Evolutionary conservation across 1,140 invertebrate species (phyloP).

Genomic region (Rhyacophila brunnea): DNA sequence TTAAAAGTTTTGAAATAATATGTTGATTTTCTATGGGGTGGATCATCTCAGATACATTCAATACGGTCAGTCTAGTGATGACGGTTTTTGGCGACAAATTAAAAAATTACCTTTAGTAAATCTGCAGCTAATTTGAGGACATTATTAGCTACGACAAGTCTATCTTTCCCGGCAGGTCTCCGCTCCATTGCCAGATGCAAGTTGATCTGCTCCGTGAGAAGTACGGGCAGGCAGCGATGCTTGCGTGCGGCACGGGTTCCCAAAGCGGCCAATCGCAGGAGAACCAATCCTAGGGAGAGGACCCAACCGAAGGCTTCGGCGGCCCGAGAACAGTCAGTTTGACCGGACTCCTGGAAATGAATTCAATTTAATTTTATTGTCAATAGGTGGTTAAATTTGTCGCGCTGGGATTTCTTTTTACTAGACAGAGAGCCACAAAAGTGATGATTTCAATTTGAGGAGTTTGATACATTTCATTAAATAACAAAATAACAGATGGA

Average conservation of each 20-base stretch:
- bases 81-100: too few relatives aligned
- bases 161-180: slow-evolving; percentile 95
- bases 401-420: too few relatives aligned
- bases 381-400: too few relatives aligned
- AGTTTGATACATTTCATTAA: too few relatives aligned
- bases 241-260: slow-evolving; percentile 57
- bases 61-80: too few relatives aligned
- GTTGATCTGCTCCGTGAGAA: slow-evolving; percentile 70
- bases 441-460: too few relatives aligned
- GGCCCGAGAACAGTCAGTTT: slow-evolving; percentile 77
- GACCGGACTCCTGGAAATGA: slow-evolving; percentile 75
- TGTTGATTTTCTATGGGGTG: too few relatives aligned
- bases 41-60: too few relatives aligned
- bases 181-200: slow-evolving; percentile 95
- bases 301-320: slow-evolving; percentile 85
- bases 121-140: slow-evolving; percentile 93
- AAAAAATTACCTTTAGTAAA: slow-evolving; percentile 78
- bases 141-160: slow-evolving; percentile 92
- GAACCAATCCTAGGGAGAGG: slow-evolving; percentile 81
- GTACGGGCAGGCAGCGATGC: slow-evolving; percentile 49
- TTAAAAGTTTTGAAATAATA: too few relatives aligned
- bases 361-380: too few relatives aligned
- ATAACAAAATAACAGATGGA: too few relatives aligned
- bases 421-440: too few relatives aligned
- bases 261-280: slow-evolving; percentile 89